Evolutionary conservation across 2,797 vertebrate genomes (phyloP).

Genomic region (Schizopygopsis pylzovi): DNA sequence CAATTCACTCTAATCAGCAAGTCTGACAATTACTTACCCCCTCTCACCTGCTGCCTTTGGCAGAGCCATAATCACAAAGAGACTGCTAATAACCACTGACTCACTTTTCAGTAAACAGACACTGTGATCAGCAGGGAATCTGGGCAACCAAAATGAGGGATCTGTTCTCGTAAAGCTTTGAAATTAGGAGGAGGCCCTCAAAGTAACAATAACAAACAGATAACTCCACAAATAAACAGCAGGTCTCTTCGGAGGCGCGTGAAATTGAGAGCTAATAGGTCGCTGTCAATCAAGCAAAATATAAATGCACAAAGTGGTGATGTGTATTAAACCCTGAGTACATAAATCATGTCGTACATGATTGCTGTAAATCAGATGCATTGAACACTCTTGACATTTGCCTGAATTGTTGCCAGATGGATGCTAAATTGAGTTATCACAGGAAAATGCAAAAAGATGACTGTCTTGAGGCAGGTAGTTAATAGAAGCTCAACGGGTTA

Average conservation of each 20-base stretch:
- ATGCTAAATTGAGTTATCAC: constrained; percentile 49
- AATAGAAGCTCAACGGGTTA: constrained; percentile 9
- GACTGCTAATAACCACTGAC: constrained; percentile 32
- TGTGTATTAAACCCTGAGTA: constrained; percentile 28
- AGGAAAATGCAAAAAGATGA: constrained; percentile 15
- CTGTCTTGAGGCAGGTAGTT: not conserved
- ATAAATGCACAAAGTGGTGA: constrained; percentile 31
- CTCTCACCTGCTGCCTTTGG: constrained; percentile 40
- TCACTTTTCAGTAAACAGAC: constrained; percentile 33
- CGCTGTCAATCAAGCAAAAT: constrained; percentile 39
- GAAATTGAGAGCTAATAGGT: constrained; percentile 27
- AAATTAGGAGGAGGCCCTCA: constrained; percentile 11
- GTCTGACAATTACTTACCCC: constrained; percentile 39
- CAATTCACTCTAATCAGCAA: constrained; percentile 34
- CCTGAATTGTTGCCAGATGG: constrained; percentile 46
- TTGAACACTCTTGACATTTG: constrained; percentile 31
- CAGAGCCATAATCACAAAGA: constrained; percentile 34
- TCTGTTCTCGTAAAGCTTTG: constrained; percentile 30
- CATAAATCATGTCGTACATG: constrained; percentile 45
- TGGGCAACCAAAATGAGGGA: not conserved
- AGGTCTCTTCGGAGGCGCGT: not conserved
- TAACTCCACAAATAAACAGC: constrained; percentile 15
- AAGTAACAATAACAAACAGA: constrained; percentile 34
- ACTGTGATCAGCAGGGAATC: constrained; percentile 37
- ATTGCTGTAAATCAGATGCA: constrained; percentile 52